phyloP scores from a whole-genome alignment of 2,797 vertebrate species.

The Antrozous pallidus region DNA sequence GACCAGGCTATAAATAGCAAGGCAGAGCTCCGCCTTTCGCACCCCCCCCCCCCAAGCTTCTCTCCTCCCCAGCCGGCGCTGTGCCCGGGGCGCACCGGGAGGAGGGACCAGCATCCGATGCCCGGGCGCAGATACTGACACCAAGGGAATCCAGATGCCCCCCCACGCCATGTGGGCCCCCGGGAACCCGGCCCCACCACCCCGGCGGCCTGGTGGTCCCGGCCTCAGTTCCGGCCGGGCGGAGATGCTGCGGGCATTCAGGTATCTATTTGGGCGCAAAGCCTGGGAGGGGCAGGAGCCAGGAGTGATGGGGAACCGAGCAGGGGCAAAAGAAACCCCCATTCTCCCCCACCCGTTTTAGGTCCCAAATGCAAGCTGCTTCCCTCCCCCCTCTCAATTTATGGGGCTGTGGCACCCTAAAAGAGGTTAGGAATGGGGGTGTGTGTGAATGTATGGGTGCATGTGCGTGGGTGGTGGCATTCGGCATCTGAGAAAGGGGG shows the following conservation, averaged over 20 bases:
- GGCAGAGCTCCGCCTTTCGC: conserved; percentile 67
- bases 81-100: conserved; percentile 77
- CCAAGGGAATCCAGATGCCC: conserved; percentile 63
- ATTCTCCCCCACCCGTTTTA: conserved; percentile 54
- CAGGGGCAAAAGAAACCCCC: conserved; percentile 53
- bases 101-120: conserved; percentile 71
- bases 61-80: conserved; percentile 74
- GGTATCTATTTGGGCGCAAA: conserved; percentile 71
- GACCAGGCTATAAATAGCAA: conserved; percentile 72
- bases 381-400: conserved; percentile 62
- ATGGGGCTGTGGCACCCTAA: conserved; percentile 68
- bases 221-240: conserved; percentile 45
- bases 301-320: conserved; percentile 46
- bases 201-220: conserved; percentile 41
- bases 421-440: conserved; percentile 63
- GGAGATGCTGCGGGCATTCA: conserved; percentile 71
- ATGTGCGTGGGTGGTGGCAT: conserved; percentile 66
- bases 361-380: conserved; percentile 64
- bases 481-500: conserved; percentile 67
- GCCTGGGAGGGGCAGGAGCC: conserved; percentile 50
- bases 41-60: conserved; percentile 19
- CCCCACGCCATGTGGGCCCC: conserved; percentile 70
- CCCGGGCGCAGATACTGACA: conserved; percentile 69
- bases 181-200: conserved; percentile 52
- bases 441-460: conserved; percentile 59